A percentile compares a stretch with the other conserved stretches of the same genome.
phyloP scores from a whole-genome alignment of 2,797 vertebrate species.

The Acanthurus tractus region DNA sequence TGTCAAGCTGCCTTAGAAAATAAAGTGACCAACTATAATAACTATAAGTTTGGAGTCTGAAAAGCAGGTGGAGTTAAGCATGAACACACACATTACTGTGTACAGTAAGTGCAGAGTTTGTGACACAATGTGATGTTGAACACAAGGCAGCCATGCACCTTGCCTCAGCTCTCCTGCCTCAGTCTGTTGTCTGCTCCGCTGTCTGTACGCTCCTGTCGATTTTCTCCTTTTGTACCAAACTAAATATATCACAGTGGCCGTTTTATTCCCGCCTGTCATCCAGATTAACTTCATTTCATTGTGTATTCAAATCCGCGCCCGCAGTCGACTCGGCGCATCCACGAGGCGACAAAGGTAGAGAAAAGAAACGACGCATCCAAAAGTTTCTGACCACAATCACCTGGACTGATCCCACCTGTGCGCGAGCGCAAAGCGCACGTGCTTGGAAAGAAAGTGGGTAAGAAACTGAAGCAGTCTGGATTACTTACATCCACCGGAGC shows the following conservation, averaged over 20 bases:
- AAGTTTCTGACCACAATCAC: not conserved
- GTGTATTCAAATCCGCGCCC: slow-evolving; percentile 18
- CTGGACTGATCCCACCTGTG: not conserved
- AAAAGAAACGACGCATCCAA: not conserved
- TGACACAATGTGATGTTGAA: slow-evolving; percentile 4
- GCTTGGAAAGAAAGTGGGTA: not conserved
- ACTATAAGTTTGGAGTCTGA: not conserved
- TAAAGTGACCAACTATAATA: not conserved
- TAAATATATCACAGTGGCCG: no score
- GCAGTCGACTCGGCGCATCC: slow-evolving; percentile 13
- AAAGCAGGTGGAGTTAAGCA: not conserved
- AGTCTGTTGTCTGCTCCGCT: not conserved
- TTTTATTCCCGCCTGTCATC: not conserved
- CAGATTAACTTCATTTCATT: not conserved
- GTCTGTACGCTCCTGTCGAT: not conserved
- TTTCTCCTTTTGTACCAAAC: no score
- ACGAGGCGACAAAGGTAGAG: slow-evolving; percentile 24
- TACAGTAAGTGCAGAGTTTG: not conserved
- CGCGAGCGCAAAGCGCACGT: not conserved
- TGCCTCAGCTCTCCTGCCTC: not conserved
- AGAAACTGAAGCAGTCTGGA: slow-evolving; percentile 2
- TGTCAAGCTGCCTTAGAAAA: slow-evolving; percentile 1
- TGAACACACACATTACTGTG: not conserved
- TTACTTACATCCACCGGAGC: slow-evolving; percentile 50
- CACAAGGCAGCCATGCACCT: slow-evolving; percentile 12